Evolutionary conservation across 2,888 invertebrate genomes (phyloP), one percentile per base, ranked within the genome.

Genomic region (Drosophila mayaguana): DNA sequence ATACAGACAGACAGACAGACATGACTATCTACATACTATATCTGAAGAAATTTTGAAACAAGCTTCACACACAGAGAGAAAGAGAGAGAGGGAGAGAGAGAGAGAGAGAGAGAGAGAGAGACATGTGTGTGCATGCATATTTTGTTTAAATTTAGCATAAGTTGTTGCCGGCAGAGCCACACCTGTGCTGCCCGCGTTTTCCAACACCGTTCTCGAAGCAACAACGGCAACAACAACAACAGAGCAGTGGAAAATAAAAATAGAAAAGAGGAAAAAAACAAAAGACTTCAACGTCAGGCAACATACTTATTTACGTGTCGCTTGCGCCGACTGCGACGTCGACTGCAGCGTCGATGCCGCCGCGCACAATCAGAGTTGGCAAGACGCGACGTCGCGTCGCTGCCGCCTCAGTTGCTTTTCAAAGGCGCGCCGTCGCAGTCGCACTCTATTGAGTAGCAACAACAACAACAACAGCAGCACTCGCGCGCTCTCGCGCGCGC

Each of bases 221-320:
- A 36, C 20, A 51, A 36, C 20, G 36, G 28, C 28, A 28, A 42
- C 32, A 34, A 50, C 32, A 28, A 43, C 22, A 64, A 20, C 22
- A 64, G n/a, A 8, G 7, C 43, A 43, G 51, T 38, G 14, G 20
- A 75, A 32, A 28, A 48, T n/a, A 53, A 36, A 20, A 22, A 28
- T 7, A 28, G 28, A 32, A n/a, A 43, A 48, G 14, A 25, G 12
- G 42, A 38, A 28, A 56, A 63, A 75, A 79, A 75, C 75, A 76
- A 80, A 80, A 78, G 78, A 78, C 78, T 78, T 78, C 69, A 80
- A 78, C 68, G 57, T 46, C 75, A 75, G 72, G 60, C 72, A 69
- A 66, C 72, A 69, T 74, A 78, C 74, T 68, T 65, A 57, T 56
- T 34, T 50, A 50, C 36, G 56, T 53, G 50, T 38, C 54, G 38